Base-by-base conservation (phyloP, 2,888 invertebrate species). In the Odiellus spinosus region DNA sequence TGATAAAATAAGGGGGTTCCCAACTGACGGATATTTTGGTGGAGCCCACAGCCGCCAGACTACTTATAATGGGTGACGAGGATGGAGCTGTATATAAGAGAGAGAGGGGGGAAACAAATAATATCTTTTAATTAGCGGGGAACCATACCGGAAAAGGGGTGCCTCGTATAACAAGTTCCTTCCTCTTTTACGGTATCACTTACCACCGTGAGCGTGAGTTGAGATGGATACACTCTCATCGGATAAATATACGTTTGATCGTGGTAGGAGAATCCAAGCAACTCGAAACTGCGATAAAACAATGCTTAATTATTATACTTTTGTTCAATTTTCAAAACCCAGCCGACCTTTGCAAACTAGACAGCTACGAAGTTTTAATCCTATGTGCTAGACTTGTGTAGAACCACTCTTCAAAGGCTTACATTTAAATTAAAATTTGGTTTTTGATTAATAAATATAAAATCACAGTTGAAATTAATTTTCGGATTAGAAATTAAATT, bases 21-120 rank as follows among this genome's bases (percentile, higher is more conserved):
- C 90, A 91, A 58, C 81, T 82, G 50, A 91, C 76, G 53, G 84
- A 83, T 52, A 90, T 78, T 57, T 86, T 76, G 57, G 78, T 77
- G 44, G 82, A 75, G 66, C 88, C 86, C 46, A 86, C 60, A 3
- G 63, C 59, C 3, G 61, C 76, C 3, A 86, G 76, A 47, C 81
- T 60, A 2, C 55, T 76, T 17, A 82, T 78, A 55, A 79, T 74
- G 55, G 83, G 75, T 53, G 83, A 76, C 51, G 74, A 69, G 5
- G 87, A 83, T 19, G 80, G 74, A 0, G 82, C 88, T 55, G 77
- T 72, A 12, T 86, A 40, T 42, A 14, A 33, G 85, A 43, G 75
- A 71, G 35, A 2, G 10, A 43, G 35, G 10, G n/a, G n/a, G 20
- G 12, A 34, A 39, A 47, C 15, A 4, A 21, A 11, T 34, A 44